Percentiles rank a stretch among this genome's conserved stretches.
phyloP scores from a whole-genome alignment of 1,140 invertebrate species.

The Piezodorus guildinii region DNA sequence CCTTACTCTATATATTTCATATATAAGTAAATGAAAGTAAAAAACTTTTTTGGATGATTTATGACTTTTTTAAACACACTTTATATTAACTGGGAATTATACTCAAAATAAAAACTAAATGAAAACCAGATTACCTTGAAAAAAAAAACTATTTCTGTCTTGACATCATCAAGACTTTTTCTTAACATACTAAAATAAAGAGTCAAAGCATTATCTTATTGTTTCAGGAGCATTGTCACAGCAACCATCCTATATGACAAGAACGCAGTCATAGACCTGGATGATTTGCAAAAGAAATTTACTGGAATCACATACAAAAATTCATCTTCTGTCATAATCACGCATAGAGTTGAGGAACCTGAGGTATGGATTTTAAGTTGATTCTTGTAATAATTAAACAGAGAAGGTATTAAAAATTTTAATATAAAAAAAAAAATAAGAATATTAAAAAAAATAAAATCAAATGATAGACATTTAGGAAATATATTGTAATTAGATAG shows the following conservation, averaged over 20 bases:
- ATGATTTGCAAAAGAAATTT: conserved; percentile 48
- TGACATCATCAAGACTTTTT: too few species aligned
- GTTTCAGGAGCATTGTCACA: conserved; percentile 57
- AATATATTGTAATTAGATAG: not conserved
- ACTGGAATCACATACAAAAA: conserved; percentile 25
- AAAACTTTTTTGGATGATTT: too few species aligned
- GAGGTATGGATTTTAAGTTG: not conserved
- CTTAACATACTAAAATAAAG: too few species aligned
- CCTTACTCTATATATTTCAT: too few species aligned
- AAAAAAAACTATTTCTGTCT: too few species aligned
- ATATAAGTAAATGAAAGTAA: too few species aligned
- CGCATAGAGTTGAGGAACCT: not conserved
- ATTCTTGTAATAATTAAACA: not conserved
- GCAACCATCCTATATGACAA: conserved; percentile 58
- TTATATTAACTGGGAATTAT: too few species aligned
- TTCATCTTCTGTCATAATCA: not conserved
- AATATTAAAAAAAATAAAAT: not conserved
- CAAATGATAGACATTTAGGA: not conserved
- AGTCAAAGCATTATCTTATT: not conserved
- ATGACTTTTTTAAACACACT: too few species aligned
- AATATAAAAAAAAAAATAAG: not conserved
- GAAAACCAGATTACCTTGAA: too few species aligned
- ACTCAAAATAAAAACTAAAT: too few species aligned
- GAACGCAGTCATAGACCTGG: conserved; percentile 52
- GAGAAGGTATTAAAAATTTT: not conserved